phyloP scores from a whole-genome alignment of 2,797 vertebrate species.

The Melanotaenia pygmaea region DNA sequence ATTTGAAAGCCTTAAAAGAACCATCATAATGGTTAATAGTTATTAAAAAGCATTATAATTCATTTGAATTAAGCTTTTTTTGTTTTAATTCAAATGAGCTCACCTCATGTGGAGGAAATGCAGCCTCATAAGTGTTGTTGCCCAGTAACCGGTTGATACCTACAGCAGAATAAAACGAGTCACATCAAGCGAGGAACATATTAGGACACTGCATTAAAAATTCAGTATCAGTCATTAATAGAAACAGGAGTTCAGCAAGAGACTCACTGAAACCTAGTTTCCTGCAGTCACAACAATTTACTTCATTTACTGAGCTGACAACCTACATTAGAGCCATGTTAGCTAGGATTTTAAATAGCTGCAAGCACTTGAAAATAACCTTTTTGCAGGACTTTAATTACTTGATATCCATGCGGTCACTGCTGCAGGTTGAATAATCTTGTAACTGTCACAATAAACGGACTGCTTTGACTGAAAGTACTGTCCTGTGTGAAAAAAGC shows the following conservation, averaged over 20 bases:
- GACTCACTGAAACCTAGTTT: conserved; percentile 31
- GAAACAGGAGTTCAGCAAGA: conserved; percentile 10
- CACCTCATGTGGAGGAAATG: conserved; percentile 98
- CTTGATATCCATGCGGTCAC: neutral
- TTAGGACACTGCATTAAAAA: conserved; percentile 34
- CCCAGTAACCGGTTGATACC: conserved; percentile 94
- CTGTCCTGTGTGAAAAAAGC: neutral
- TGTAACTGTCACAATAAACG: conserved; percentile 9
- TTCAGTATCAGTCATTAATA: conserved; percentile 28
- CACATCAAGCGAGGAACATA: conserved; percentile 20
- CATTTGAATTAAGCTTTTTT: conserved; percentile 1
- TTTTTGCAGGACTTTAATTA: conserved; percentile 8
- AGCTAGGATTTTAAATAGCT: conserved; percentile 29
- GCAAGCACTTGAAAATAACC: conserved; percentile 13
- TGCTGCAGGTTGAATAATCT: conserved; percentile 11
- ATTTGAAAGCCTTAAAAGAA: neutral
- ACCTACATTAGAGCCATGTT: conserved; percentile 20
- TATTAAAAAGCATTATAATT: neutral
- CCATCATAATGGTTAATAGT: neutral
- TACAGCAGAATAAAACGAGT: conserved; percentile 66
- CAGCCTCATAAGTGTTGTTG: conserved; percentile 96
- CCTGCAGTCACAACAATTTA: conserved; percentile 34
- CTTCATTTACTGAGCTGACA: conserved; percentile 35
- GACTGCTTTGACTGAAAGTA: conserved; percentile 4
- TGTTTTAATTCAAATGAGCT: conserved; percentile 28